phyloP scores from a whole-genome alignment of 2,888 invertebrate genomes.

The Stictocephala bisonia region DNA sequence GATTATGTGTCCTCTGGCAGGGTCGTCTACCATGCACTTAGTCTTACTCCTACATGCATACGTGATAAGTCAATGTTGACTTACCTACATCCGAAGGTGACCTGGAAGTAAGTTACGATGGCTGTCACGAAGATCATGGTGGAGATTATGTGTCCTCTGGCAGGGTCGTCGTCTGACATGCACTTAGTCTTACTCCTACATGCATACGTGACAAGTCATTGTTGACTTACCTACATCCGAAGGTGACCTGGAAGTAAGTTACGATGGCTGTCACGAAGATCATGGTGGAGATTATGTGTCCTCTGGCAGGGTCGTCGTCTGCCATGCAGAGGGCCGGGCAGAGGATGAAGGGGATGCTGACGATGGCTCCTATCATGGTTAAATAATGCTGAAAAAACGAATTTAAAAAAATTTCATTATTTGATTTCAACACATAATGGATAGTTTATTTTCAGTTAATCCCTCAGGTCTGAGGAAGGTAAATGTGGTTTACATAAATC shows the following conservation, averaged over 20 bases:
- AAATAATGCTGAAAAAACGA: constrained; percentile 77
- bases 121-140: constrained; percentile 87
- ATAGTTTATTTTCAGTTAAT: no score
- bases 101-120: constrained; percentile 79
- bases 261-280: constrained; percentile 85
- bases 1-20: constrained; percentile 79
- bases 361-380: constrained; percentile 88
- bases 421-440: no score
- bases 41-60: no score
- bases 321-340: constrained; percentile 85
- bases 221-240: constrained; percentile 74
- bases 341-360: constrained; percentile 83
- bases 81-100: constrained; percentile 77
- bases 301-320: constrained; percentile 78
- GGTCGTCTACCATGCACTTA: constrained; percentile 82
- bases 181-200: no score
- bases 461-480: no score
- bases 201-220: no score
- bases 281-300: constrained; percentile 84
- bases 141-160: constrained; percentile 80
- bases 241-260: constrained; percentile 78
- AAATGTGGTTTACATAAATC: no score
- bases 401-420: no score
- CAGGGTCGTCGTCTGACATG: constrained; percentile 79
- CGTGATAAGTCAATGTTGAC: no score